Base-by-base conservation (phyloP, 2,113 vertebrate genomes). In the Pterocles gutturalis region DNA sequence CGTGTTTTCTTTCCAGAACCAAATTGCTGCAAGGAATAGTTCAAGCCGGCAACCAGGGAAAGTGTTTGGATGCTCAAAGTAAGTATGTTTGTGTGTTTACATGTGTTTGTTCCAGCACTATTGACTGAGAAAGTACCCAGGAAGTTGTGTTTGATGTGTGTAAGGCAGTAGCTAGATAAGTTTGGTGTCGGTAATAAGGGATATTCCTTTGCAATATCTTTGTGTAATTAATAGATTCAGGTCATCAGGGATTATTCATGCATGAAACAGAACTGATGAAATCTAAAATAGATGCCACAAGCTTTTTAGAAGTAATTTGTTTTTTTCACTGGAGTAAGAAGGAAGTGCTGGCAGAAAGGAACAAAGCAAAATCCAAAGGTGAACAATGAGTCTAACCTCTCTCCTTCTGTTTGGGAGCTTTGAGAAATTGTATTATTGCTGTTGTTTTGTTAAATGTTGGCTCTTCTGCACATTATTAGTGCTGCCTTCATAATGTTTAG, bases 61-160 rank as follows among this genome's bases (percentile, higher is more conserved):
- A 92, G 94, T 87, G 96, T 92, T 97, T 98, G 98, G 97, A 98
- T 98, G 98, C 97, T 61, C 97, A 97, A 98, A 97, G 98, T 98
- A 98, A 98, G 98, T 83, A 25, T 29, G 1, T 45, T 67, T 82
- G 4, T 87, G 36, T 29, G 26, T 89, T 78, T 90, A n/a, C 51
- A 6, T 4, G 24, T 41, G n/a, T 34, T 48, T 77, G 54, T 57
- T 75, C n/a, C 26, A 72, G 34, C 48, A 46, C 20, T 77, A 64
- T 33, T 10, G 36, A 36, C 24, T 77, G 38, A 55, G 38, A 36
- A 83, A 72, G 41, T 41, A 45, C 13, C 33, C 6, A 72, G 49
- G 58, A 75, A 84, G 43, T 51, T 66, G 20, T 70, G 49, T 55
- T 51, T 77, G 61, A 38, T 43, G 19, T 38, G 21, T 94, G 6